Base-by-base conservation (phyloP, 1,140 invertebrate species). In the Zeugodacus cucurbitae region DNA sequence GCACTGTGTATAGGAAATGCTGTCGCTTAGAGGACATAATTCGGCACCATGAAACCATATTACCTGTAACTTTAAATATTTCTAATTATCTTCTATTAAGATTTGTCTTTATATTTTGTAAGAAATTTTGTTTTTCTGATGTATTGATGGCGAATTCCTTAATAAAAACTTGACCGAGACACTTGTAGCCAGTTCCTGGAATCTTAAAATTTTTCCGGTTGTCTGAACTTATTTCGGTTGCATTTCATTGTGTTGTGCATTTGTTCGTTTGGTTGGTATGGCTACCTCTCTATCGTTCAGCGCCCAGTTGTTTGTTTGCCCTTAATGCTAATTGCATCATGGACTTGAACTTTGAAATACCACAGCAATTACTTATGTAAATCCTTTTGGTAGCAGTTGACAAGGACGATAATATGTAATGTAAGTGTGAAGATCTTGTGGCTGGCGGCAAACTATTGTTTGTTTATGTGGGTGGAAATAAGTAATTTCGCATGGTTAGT, bases 321-420 rank as follows among this genome's bases (percentile, higher is more conserved):
- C 20, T 74, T 74, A 74, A 74, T 74, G 34, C 67, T 74, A 74
- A 74, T 74, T 74, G 67, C 67, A 74, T 74, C 14, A 22, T 34
- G 22, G 34, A 74, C 34, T 74, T 41, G 67, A 34, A 74, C 34
- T 74, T 74, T 74, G 67, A 74, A 74, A 74, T 74, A 41, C 67
- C 67, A 74, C 67, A 74, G 34, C 32, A 74, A 74, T 74, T 74
- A 37, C 34, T 41, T 74, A 74, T 74, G 67, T 74, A 74, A 74
- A 74, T 74, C 67, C 20, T 41, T 74, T 74, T 20, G 17, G 67
- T 74, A 17, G 20, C 34, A 74, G 67, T 67, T 67, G 64, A 3
- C 67, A 74, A 74, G 32, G 34, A 41, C 67, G 41, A 20, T 67
- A 67, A 29, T 17, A 17, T 6, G n/a, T n/a, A n/a, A n/a, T 29